Conservation (phyloP, 2,888 invertebrate genomes). For the Cyrtodaria siliqua region DNA sequence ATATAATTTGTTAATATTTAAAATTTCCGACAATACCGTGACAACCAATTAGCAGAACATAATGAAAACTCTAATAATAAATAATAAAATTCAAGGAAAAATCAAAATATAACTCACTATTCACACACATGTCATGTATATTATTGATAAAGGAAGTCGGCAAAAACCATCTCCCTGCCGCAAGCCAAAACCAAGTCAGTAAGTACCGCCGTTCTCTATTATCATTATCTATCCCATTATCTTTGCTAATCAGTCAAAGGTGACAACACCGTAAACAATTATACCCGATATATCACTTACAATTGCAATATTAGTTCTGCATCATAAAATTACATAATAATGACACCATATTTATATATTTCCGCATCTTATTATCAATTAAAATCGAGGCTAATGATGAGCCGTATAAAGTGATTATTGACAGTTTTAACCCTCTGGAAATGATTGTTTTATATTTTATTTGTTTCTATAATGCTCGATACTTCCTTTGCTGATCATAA, state of each 20-base stretch:
- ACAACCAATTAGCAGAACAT: too few species aligned
- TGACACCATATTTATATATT: too few species aligned
- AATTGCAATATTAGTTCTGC: constrained; percentile 22
- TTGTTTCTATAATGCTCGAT: constrained; percentile 18
- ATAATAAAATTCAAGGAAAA: too few species aligned
- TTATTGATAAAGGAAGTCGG: too few species aligned
- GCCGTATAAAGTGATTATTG: constrained; percentile 24
- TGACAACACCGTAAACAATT: constrained; percentile 19
- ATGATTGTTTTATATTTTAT: not conserved
- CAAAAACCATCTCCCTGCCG: too few species aligned
- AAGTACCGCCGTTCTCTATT: not conserved
- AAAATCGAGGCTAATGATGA: constrained; percentile 2
- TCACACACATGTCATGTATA: too few species aligned
- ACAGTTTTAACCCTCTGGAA: constrained; percentile 17
- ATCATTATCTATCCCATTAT: not conserved
- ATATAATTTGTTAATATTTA: too few species aligned
- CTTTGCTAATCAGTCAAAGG: constrained; percentile 12
- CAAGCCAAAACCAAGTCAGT: too few species aligned
- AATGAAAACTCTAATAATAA: too few species aligned
- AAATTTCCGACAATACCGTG: too few species aligned
- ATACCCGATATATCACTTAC: constrained; percentile 22
- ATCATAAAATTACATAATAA: constrained; percentile 28
- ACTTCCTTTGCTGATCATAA: constrained; percentile 27
- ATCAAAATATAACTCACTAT: too few species aligned
- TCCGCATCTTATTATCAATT: constrained; percentile 13